Evolutionary conservation across 2,888 invertebrate species (phyloP).

Genomic region (Trichacis sp.): DNA sequence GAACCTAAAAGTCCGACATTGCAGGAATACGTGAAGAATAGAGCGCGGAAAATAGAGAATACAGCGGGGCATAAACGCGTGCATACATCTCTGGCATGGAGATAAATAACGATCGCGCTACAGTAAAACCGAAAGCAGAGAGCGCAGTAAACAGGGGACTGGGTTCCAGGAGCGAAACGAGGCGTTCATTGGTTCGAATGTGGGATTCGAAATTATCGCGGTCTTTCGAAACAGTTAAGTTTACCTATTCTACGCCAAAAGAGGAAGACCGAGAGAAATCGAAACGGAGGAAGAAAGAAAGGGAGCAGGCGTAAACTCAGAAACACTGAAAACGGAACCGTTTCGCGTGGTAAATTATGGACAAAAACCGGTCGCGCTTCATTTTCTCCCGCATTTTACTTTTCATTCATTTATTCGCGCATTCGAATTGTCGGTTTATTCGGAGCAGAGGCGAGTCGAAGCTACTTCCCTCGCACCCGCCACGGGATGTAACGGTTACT

Average conservation of each 20-base stretch:
- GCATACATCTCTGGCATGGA: slow-evolving; percentile 22
- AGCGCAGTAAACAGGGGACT: no score
- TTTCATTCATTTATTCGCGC: slow-evolving; percentile 47
- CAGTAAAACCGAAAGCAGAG: slow-evolving; percentile 37
- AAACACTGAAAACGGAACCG: slow-evolving; percentile 60
- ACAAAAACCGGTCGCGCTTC: slow-evolving; percentile 42
- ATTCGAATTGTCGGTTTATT: slow-evolving; percentile 17
- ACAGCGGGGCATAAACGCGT: slow-evolving; percentile 27
- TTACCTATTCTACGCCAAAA: slow-evolving; percentile 53
- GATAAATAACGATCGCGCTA: slow-evolving; percentile 36
- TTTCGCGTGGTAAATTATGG: slow-evolving; percentile 57
- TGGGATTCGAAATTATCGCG: slow-evolving; percentile 59
- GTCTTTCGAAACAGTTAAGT: slow-evolving; percentile 60
- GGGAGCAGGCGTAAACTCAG: slow-evolving; percentile 36
- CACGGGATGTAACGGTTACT: background rate
- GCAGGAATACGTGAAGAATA: slow-evolving; percentile 42
- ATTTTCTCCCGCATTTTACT: slow-evolving; percentile 38
- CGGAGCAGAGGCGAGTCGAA: no score
- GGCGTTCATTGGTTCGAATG: slow-evolving; percentile 50
- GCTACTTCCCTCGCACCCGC: no score
- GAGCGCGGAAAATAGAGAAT: slow-evolving; percentile 34
- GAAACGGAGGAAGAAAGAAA: slow-evolving; percentile 16
- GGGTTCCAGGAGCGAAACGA: slow-evolving; percentile 36
- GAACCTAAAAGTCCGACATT: slow-evolving; percentile 15
- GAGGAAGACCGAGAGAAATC: slow-evolving; percentile 15